Percentiles rank a stretch among this genome's conserved stretches.
Evolutionary conservation across 2,113 vertebrate genomes (phyloP).

Genomic region (Salminus brasiliensis): DNA sequence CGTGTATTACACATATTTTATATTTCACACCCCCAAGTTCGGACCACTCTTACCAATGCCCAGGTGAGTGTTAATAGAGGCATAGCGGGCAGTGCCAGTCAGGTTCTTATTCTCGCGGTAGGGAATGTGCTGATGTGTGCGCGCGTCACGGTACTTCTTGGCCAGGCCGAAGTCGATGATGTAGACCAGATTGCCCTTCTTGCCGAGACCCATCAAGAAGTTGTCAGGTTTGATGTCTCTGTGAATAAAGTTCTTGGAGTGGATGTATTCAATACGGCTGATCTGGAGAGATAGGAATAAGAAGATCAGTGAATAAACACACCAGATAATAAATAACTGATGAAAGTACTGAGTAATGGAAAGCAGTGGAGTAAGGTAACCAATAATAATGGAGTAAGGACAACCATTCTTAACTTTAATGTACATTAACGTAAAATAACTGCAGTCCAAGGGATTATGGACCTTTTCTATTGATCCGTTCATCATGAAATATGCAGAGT

Average conservation of each 20-base stretch:
- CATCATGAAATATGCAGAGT: no score
- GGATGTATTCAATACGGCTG: slow-evolving; percentile 96
- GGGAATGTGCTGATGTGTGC: slow-evolving; percentile 97
- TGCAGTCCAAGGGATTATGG: no score
- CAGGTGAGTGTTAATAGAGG: slow-evolving; percentile 97
- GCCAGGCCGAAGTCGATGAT: slow-evolving; percentile 98
- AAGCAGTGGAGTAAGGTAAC: no score
- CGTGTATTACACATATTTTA: no score
- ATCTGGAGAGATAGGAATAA: slow-evolving; percentile 77
- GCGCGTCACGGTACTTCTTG: slow-evolving; percentile 95
- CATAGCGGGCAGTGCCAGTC: slow-evolving; percentile 95
- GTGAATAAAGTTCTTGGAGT: slow-evolving; percentile 99
- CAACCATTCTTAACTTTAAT: no score
- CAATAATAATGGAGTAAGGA: no score
- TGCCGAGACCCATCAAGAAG: slow-evolving; percentile 97
- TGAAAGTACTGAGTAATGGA: not conserved
- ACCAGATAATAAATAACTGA: not conserved
- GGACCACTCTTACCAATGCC: slow-evolving; percentile 85
- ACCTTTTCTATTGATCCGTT: no score
- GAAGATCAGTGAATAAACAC: not conserved
- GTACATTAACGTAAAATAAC: no score
- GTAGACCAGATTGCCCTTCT: slow-evolving; percentile 97
- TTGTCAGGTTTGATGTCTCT: slow-evolving; percentile 97
- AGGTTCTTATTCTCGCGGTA: slow-evolving; percentile 98
- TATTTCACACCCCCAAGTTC: not conserved